Base-by-base conservation (phyloP, 2,797 vertebrate species). In the Mus minutoides region DNA sequence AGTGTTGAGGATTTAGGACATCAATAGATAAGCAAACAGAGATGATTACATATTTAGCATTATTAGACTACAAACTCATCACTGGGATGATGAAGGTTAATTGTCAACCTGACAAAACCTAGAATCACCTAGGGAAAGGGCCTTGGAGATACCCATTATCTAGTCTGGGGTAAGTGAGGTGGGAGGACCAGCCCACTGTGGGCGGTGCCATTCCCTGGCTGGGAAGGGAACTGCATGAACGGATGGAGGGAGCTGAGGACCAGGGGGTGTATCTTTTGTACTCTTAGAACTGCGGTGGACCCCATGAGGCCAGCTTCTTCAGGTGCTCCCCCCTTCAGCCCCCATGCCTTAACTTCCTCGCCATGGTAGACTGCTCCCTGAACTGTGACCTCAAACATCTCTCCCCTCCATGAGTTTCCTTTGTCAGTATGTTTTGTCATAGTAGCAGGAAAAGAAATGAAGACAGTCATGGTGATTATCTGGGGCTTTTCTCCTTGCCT, bases 401-500 rank as follows among this genome's bases (percentile, higher is more conserved):
- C n/a, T 54, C 54, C 17, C 24, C 49, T 40, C 9, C 17, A 17
- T 11, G 34, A 71, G 64, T 26, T 10, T 22, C 62, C 69, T 73
- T 40, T 73, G n/a, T 56, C 13, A 17, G 64, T 43, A 64, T 71
- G 16, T 69, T 86, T 69, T 52, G 43, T 71, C 49, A 19, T 29
- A 87, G 67, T 34, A 29, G 37, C 46, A 52, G 49, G 22, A 54
- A 54, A 19, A n/a, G 46, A 37, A 34, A 69, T 3, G 4, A n/a
- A 69, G 46, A 52, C 31, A 29, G n/a, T 54, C 21, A 1, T 11
- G 3, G 78, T 6, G 54, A 17, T 1, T n/a, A 13, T 31, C 58
- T 4, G 0, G 26, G 67, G n/a, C 2, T 4, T 56, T 12, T 22
- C 0, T 2, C 62, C 58, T 75, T 0, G 1, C 40, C 49, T 31